Evolutionary conservation across 2,113 vertebrate species (phyloP).

Genomic region (Brachyhypopomus gauderio): DNA sequence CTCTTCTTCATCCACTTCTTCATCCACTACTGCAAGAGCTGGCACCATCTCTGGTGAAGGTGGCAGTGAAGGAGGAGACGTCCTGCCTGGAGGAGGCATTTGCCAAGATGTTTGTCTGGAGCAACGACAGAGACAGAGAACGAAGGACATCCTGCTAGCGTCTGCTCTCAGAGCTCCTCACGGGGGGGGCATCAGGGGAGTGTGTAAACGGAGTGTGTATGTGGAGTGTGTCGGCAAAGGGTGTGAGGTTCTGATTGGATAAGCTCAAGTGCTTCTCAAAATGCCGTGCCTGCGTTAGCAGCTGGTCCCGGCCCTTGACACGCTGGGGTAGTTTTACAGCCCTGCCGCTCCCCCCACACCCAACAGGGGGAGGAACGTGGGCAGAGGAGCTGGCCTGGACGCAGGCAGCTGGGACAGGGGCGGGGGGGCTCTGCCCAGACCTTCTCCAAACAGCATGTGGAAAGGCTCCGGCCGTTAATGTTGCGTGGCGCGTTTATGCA

Average conservation of each 20-base stretch:
- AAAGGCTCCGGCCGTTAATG: slow-evolving; percentile 75
- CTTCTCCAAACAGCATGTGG: slow-evolving; percentile 76
- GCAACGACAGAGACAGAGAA: background rate
- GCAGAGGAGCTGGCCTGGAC: slow-evolving; percentile 63
- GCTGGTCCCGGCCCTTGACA: slow-evolving; percentile 27
- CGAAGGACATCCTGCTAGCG: slow-evolving; percentile 13
- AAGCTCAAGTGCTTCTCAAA: slow-evolving; percentile 46
- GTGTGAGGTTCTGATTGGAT: slow-evolving; percentile 32
- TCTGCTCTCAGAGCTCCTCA: slow-evolving; percentile 11
- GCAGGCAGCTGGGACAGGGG: slow-evolving; percentile 66
- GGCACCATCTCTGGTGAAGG: no score
- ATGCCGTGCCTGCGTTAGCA: slow-evolving; percentile 38
- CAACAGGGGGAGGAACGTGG: background rate
- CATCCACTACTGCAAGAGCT: background rate
- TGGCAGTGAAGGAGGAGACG: background rate
- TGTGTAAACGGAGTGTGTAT: background rate
- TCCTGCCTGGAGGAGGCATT: background rate
- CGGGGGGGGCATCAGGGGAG: slow-evolving; percentile 5
- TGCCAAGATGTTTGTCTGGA: slow-evolving; percentile 16
- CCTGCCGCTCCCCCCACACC: background rate
- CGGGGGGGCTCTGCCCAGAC: slow-evolving; percentile 64
- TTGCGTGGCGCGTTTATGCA: slow-evolving; percentile 75
- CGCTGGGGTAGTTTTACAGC: slow-evolving; percentile 39
- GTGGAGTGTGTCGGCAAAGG: slow-evolving; percentile 36
- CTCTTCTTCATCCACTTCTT: slow-evolving; percentile 7